Evolutionary conservation across 2,888 invertebrate genomes (phyloP).

Genomic region (Andrena camellia): DNA sequence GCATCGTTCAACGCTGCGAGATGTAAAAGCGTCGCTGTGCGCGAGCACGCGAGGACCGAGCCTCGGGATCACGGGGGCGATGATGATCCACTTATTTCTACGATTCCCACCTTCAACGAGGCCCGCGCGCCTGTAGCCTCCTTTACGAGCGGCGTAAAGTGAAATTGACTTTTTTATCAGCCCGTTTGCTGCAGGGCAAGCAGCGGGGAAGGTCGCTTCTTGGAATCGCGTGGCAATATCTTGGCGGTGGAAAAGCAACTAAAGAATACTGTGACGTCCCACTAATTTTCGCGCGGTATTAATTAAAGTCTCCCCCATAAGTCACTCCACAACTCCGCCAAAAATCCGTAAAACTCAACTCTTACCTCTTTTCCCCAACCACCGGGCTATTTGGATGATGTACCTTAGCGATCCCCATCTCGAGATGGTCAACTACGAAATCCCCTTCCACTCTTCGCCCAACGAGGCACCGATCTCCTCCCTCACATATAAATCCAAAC

Average conservation of each 20-base stretch:
- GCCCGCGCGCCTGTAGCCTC: background rate
- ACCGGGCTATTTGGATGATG: too few species aligned
- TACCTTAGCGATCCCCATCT: too few species aligned
- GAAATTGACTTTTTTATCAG: background rate
- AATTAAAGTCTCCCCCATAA: too few species aligned
- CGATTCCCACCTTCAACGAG: background rate
- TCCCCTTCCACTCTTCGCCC: too few species aligned
- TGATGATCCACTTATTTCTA: background rate
- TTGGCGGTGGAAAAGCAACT: background rate
- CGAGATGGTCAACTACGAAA: too few species aligned
- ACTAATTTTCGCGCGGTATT: too few species aligned
- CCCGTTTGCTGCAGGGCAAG: background rate
- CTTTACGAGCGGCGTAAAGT: slow-evolving; percentile 14
- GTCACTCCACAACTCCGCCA: too few species aligned
- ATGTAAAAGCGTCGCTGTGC: background rate
- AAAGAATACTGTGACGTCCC: too few species aligned
- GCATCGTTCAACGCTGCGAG: background rate
- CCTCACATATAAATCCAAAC: too few species aligned
- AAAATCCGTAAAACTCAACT: too few species aligned
- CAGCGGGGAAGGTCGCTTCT: background rate
- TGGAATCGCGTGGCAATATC: slow-evolving; percentile 17
- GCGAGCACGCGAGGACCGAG: background rate
- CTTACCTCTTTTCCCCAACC: too few species aligned
- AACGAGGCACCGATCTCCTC: too few species aligned
- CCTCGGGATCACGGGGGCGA: background rate